A percentile compares a stretch with the other conserved stretches of the same genome.
Evolutionary conservation across 2,888 invertebrate genomes (phyloP).

Genomic region (Drosophila nigritarsus): DNA sequence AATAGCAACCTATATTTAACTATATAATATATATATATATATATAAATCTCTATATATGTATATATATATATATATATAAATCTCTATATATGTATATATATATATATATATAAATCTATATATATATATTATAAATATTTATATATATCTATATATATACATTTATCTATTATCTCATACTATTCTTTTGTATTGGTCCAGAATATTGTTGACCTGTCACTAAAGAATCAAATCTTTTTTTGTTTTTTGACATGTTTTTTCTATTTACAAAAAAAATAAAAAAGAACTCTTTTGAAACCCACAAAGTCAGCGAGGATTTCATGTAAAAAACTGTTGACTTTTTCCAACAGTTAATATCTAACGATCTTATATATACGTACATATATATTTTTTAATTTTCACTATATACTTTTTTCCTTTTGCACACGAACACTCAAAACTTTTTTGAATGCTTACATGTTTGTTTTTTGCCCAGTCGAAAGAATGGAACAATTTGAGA

Average conservation of each 20-base stretch:
- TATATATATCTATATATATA: conserved; percentile 31
- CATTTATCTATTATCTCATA: conserved; percentile 39
- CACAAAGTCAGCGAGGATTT: conserved; percentile 75
- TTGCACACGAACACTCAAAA: conserved; percentile 63
- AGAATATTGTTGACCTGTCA: conserved; percentile 54
- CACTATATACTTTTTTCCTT: conserved; percentile 45
- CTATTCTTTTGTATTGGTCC: conserved; percentile 61
- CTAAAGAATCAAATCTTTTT: conserved; percentile 64
- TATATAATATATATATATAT: conserved; percentile 3
- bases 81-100: conserved; percentile 22
- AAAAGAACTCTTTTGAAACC: conserved; percentile 35
- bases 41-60: conserved; percentile 1
- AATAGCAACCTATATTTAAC: conserved; percentile 54
- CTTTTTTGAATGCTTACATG: conserved; percentile 81
- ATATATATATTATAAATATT: conserved; percentile 20
- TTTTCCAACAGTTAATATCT: conserved; percentile 22
- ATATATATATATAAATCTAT: conserved; percentile 28
- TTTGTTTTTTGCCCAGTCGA: conserved; percentile 73
- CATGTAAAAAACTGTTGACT: conserved; percentile 41
- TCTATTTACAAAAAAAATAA: conserved; percentile 63
- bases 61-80: conserved; percentile 15
- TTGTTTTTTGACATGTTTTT: conserved; percentile 76
- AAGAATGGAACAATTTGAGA: conserved; percentile 32
- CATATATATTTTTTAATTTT: conserved; percentile 33
- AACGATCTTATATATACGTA: conserved; percentile 37